Evolutionary conservation across 2,888 invertebrate species (phyloP).

Genomic region (Automeris io): DNA sequence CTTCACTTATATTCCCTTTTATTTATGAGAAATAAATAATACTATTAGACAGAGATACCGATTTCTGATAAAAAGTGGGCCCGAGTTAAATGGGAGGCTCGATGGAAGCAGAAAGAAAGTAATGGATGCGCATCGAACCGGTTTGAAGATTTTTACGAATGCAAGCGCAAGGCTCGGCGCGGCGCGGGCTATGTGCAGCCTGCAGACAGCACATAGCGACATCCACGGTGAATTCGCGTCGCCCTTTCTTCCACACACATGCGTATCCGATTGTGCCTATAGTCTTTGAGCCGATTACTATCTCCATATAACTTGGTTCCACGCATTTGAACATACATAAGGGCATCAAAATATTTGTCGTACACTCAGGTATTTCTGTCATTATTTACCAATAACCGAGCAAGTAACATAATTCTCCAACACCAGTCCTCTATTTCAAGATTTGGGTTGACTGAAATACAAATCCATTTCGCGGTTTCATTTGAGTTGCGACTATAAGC

Average conservation of each 20-base stretch:
- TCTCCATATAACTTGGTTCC: constrained; percentile 63
- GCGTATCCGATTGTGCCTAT: constrained; percentile 24
- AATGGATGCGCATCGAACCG: constrained; percentile 76
- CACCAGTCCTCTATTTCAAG: constrained; percentile 47
- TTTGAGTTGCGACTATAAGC: constrained; percentile 25
- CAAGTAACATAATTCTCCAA: constrained; percentile 47
- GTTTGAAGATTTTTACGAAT: constrained; percentile 77
- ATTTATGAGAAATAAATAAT: constrained; percentile 78
- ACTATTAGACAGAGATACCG: constrained; percentile 76
- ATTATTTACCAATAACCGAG: constrained; percentile 41
- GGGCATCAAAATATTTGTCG: constrained; percentile 56
- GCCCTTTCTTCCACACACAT: constrained; percentile 51
- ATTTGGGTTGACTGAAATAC: constrained; percentile 46
- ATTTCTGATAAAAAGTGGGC: constrained; percentile 77
- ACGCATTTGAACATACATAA: constrained; percentile 47
- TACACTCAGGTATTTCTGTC: constrained; percentile 40
- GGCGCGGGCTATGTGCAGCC: constrained; percentile 60
- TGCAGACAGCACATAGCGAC: constrained; percentile 64
- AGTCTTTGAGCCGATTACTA: constrained; percentile 51
- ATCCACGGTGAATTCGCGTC: constrained; percentile 68
- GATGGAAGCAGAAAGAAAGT: constrained; percentile 75
- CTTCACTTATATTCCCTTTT: constrained; percentile 71
- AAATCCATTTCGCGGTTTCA: constrained; percentile 30
- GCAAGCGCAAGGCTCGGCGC: constrained; percentile 67
- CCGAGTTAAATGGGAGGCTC: constrained; percentile 76